phyloP scores from a whole-genome alignment of 2,888 invertebrate species.

The Epinotia demarniana region DNA sequence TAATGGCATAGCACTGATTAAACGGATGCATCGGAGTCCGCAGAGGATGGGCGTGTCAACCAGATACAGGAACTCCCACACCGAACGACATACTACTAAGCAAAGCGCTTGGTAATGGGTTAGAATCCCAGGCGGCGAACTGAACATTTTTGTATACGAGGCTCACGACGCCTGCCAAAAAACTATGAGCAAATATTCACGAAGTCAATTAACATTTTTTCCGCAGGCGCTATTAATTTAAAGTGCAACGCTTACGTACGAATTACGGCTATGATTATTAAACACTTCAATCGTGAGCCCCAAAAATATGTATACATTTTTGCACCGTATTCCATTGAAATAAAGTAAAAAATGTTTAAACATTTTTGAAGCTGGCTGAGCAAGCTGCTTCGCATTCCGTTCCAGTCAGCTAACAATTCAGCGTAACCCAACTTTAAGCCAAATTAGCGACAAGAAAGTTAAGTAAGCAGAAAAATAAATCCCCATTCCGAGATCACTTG shows the following conservation, averaged over 20 bases:
- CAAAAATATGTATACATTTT: neutral
- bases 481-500: conserved; percentile 37
- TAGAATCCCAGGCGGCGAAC: neutral
- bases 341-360: neutral
- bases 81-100: conserved; percentile 1
- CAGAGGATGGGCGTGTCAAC: neutral
- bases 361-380: neutral
- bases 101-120: neutral
- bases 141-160: neutral
- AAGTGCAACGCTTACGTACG: neutral
- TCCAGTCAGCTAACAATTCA: conserved; percentile 3
- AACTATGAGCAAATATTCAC: neutral
- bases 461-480: conserved; percentile 45
- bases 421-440: conserved; percentile 29
- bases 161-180: neutral
- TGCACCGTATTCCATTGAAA: conserved; percentile 1
- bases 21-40: conserved; percentile 2
- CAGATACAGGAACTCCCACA: neutral
- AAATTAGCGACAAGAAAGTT: conserved; percentile 41
- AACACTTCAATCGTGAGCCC: conserved; percentile 13
- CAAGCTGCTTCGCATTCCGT: conserved; percentile 1
- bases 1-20: neutral
- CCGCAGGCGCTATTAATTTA: conserved; percentile 5
- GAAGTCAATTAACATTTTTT: conserved; percentile 1
- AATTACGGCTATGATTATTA: conserved; percentile 11